Base-by-base conservation (phyloP, 2,113 vertebrate species). In the Gymnocephalus cernua region DNA sequence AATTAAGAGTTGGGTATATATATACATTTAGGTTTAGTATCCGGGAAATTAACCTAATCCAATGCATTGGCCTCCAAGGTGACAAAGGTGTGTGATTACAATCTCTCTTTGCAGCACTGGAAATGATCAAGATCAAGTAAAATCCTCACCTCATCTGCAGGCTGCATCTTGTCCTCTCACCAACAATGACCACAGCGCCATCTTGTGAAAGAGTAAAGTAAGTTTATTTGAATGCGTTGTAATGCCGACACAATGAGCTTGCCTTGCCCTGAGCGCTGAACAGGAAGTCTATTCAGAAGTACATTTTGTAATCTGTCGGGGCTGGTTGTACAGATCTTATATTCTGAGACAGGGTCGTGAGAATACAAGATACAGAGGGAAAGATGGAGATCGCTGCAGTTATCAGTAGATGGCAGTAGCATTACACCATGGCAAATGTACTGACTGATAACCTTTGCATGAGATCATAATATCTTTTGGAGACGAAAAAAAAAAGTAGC, bases 401-500 rank as follows among this genome's bases (percentile, higher is more conserved):
- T 41, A 69, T 77, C 92, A 92, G 69, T 73, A 94, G 92, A 85
- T 88, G 93, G 92, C 92, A 93, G 93, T 93, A 94, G 91, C 78
- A 89, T 77, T 85, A 86, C 92, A 89, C 72, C 56, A 18, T 32
- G 47, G 21, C 76, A 63, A 38, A 70, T 21, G 38, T 8, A n/a
- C 51, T 62, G 74, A 89, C 84, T 62, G 78, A 77, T 80, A 18
- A 29, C 47, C 59, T 73, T 62, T 85, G 54, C 64, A 69, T 51
- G 61, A 51, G 59, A 81, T 73, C 57, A 77, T 21, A 48, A 59
- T 23, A 57, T 75, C 13, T 73, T 62, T 77, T 41, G 58, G 54
- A 84, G 64, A 65, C 18, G 84, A 63, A 73, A 62, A 61, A 62
- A 61, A 82, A 63, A 81, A 80, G 73, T 56, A 70, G 77, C 83